These are phyloP conservation scores for Corythornis vintsioides DNA, from an alignment of 2,113 vertebrate species.

Conservation along the genomic window DNA sequence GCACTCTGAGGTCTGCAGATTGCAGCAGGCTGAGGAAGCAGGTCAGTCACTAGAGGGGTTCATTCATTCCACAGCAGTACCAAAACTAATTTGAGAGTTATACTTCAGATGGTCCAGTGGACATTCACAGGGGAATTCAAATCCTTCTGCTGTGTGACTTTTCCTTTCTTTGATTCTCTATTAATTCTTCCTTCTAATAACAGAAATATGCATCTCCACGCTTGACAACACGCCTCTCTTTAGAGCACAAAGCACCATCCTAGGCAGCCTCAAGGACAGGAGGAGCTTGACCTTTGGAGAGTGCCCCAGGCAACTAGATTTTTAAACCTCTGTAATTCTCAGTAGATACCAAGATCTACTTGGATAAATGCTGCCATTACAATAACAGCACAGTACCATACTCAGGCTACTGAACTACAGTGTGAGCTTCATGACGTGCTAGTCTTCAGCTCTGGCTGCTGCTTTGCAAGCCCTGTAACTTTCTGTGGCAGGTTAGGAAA, in stretches of 20 bases:
- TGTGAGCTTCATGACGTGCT: background rate
- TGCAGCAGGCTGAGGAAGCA: background rate
- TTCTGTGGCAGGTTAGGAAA: background rate
- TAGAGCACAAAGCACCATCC: background rate
- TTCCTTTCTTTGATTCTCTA: background rate
- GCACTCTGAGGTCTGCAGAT: background rate
- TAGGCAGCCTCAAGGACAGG: background rate
- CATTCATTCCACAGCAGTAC: background rate
- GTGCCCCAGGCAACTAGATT: background rate
- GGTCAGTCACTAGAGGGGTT: background rate
- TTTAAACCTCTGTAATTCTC: background rate
- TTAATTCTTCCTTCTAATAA: background rate
- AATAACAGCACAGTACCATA: background rate
- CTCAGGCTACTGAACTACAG: background rate
- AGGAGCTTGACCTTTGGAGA: background rate
- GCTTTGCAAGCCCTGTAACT: background rate
- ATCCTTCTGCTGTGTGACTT: background rate
- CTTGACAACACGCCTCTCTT: background rate
- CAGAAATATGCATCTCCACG: background rate
- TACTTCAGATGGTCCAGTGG: background rate
- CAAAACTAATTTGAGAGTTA: background rate
- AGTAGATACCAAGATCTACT: background rate
- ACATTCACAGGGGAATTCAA: background rate
- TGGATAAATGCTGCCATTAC: background rate
- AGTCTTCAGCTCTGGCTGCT: background rate